Base-by-base conservation (phyloP, 2,797 vertebrate species). In the Melanotaenia pygmaea region DNA sequence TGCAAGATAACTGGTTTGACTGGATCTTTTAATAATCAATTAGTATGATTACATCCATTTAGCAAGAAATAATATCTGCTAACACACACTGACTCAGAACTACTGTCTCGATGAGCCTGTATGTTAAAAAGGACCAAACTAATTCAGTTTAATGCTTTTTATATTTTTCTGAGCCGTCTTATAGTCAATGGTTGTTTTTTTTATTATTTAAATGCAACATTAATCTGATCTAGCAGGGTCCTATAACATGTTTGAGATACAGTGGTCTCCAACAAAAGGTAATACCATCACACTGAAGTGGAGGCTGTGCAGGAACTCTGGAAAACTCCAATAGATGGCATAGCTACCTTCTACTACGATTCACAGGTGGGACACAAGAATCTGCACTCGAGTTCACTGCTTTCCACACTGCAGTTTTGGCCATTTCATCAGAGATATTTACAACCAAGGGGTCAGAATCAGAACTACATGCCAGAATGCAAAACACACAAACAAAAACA, bases 351-450 rank as follows among this genome's bases (percentile, higher is more conserved):
- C 76, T 79, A 84, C 95, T 96, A 95, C 88, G 82, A 89, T 93
- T 95, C 93, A 94, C 91, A 92, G 94, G 94, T 94, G 94, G 95
- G 93, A 90, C 88, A 94, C 80, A 79, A 64, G 93, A 95, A 89
- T 96, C 94, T 87, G 95, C 92, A 84, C 83, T 95, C 91, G 94
- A 77, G 92, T 95, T 91, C 93, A 96, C 95, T 77, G 96, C 95
- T 93, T 96, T 97, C 96, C 95, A 96, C 72, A 94, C 93, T 83
- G 94, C 91, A 62, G 95, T 96, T 97, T 96, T 96, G 94, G 94
- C 94, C 96, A 96, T 96, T 95, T 97, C 96, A 83, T 96, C 95
- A 94, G 96, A 96, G 96, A 96, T 96, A 94, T 97, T 97, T 95
- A 96, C 93, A 94, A 96, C 62, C 90, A 95, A 96, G 79, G 94